Evolutionary conservation across 1,140 invertebrate genomes (phyloP).

Genomic region (Drosophila subobscura): DNA sequence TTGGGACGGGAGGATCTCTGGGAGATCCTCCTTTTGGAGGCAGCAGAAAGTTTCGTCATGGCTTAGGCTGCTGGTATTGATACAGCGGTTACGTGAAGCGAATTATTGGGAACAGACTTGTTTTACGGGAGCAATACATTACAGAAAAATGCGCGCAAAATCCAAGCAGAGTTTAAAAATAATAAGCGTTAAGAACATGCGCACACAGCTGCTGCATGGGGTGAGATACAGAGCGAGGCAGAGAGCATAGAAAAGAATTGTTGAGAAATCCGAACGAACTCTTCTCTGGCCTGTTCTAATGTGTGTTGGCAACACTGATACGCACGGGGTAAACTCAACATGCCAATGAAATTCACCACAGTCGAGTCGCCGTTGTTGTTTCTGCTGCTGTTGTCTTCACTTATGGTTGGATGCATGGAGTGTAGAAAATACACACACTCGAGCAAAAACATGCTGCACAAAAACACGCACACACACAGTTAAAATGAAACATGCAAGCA

Average conservation of each 20-base stretch:
- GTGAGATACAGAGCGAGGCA: conserved; percentile 23
- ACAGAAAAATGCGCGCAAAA: conserved; percentile 53
- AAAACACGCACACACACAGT: conserved; percentile 17
- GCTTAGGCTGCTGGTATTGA: too few species aligned
- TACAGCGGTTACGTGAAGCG: too few species aligned
- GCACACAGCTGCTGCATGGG: conserved; percentile 67
- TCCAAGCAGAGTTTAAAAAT: conserved; percentile 63
- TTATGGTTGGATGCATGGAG: conserved; percentile 52
- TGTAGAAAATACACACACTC: conserved; percentile 65
- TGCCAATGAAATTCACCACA: conserved; percentile 51
- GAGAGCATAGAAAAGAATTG: conserved; percentile 31
- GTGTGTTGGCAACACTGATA: conserved; percentile 72
- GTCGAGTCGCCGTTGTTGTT: conserved; percentile 25
- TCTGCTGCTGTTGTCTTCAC: conserved; percentile 13
- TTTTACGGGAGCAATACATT: conserved; percentile 7
- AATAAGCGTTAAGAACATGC: conserved; percentile 74
- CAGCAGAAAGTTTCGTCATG: too few species aligned
- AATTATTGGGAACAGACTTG: too few species aligned
- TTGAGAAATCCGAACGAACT: conserved; percentile 41
- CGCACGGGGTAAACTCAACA: conserved; percentile 22
- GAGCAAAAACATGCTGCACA: conserved; percentile 28
- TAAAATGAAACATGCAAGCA: conserved; percentile 19
- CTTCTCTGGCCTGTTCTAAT: conserved; percentile 36
- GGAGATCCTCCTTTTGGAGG: too few species aligned
- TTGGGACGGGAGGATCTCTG: too few species aligned